phyloP scores from a whole-genome alignment of 2,797 vertebrate species.

The Syndactyla subalaris region DNA sequence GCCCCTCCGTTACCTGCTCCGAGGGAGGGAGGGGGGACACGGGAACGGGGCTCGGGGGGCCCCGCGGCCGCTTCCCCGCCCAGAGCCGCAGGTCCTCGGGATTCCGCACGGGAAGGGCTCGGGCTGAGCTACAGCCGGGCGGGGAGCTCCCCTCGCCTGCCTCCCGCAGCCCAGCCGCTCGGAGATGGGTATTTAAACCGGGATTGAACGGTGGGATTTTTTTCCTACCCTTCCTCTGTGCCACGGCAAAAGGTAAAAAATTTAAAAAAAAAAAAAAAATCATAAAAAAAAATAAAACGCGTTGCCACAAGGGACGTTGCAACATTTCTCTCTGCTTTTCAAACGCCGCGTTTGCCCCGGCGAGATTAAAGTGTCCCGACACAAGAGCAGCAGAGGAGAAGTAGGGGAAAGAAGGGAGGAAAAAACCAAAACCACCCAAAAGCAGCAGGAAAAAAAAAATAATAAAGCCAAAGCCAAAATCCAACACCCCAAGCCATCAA shows the following conservation, averaged over 20 bases:
- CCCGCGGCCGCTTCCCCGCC: not conserved
- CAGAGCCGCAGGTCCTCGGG: not conserved
- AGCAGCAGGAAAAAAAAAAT: not conserved
- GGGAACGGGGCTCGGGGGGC: not conserved
- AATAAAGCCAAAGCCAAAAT: not conserved
- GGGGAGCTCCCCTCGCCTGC: not conserved
- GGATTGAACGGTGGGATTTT: not conserved
- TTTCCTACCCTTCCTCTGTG: not conserved
- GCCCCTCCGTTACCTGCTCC: not conserved
- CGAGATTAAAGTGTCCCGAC: not conserved
- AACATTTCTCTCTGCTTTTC: conserved; percentile 9
- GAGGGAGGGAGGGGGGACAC: not conserved
- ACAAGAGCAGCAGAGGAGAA: not conserved
- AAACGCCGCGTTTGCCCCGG: not conserved
- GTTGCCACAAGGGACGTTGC: conserved; percentile 16
- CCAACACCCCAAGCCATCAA: not conserved
- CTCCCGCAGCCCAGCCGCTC: not conserved
- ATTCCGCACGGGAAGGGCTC: not conserved
- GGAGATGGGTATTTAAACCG: not conserved
- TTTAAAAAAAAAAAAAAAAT: too few species aligned
- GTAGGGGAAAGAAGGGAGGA: not conserved
- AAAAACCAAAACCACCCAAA: not conserved
- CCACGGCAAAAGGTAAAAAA: not conserved
- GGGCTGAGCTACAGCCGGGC: not conserved
- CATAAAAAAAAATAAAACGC: not conserved